A percentile compares a stretch with the other conserved stretches of the same genome.
phyloP scores from a whole-genome alignment of 1,140 invertebrate species.

The Zaprionus capensis region DNA sequence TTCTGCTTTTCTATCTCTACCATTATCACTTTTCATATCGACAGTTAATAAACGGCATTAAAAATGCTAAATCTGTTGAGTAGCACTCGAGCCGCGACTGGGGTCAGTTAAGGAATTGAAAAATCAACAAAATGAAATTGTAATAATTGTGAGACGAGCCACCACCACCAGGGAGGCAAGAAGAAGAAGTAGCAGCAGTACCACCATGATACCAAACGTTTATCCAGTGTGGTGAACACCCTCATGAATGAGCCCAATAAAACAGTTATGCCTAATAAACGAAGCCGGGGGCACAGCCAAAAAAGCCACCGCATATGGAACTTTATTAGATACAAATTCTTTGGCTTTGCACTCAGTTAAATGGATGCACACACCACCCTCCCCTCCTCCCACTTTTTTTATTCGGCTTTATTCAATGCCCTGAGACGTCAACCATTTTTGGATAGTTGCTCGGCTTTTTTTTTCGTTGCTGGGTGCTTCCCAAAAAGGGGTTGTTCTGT shows the following conservation, averaged over 20 bases:
- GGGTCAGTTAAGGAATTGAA: constrained; percentile 44
- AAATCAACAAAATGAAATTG: constrained; percentile 67
- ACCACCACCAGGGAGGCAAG: neutral
- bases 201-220: constrained; percentile 28
- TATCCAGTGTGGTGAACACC: constrained; percentile 49
- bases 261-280: constrained; percentile 71
- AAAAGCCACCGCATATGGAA: constrained; percentile 64
- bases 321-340: constrained; percentile 81
- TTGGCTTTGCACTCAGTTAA: constrained; percentile 29
- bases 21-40: constrained; percentile 45
- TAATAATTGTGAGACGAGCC: constrained; percentile 53
- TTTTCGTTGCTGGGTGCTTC: constrained; percentile 36
- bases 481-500: constrained; percentile 28
- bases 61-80: constrained; percentile 43
- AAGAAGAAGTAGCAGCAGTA: neutral
- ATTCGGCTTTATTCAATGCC: neutral
- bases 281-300: constrained; percentile 12
- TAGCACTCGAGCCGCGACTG: constrained; percentile 47
- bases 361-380: constrained; percentile 1
- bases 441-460: constrained; percentile 61
- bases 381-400: neutral
- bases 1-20: neutral
- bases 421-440: constrained; percentile 76
- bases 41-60: constrained; percentile 56
- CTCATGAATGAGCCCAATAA: constrained; percentile 73